phyloP scores from a whole-genome alignment of 1,140 invertebrate genomes.

The Drosophila paulistorum region DNA sequence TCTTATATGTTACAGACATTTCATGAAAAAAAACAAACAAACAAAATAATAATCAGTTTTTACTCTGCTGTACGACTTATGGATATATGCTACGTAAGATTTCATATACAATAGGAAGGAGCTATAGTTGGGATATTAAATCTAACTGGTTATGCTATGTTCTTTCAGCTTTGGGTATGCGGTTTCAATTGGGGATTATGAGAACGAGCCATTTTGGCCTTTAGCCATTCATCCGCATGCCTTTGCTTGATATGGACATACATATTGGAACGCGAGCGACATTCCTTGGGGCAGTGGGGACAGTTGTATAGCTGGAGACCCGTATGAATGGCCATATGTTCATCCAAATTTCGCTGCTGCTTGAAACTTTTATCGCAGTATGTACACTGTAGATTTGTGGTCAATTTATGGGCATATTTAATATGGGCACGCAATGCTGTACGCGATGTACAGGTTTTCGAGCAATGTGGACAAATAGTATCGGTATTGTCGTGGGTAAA shows the following conservation, averaged over 20 bases:
- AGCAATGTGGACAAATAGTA: constrained; percentile 63
- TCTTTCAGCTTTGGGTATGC: constrained; percentile 10
- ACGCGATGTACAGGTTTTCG: constrained; percentile 61
- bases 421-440: constrained; percentile 69
- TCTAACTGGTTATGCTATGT: neutral
- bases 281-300: constrained; percentile 79
- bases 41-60: neutral
- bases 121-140: too few species aligned
- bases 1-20: neutral
- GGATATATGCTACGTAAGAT: neutral
- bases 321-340: constrained; percentile 83
- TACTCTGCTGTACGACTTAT: neutral
- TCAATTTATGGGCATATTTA: constrained; percentile 71
- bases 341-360: constrained; percentile 71
- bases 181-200: constrained; percentile 75
- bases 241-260: constrained; percentile 80
- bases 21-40: neutral
- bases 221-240: constrained; percentile 72
- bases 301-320: constrained; percentile 79
- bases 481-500: constrained; percentile 69
- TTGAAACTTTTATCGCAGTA: constrained; percentile 78
- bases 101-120: neutral
- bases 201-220: constrained; percentile 75
- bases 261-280: constrained; percentile 80
- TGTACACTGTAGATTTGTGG: constrained; percentile 69